Base-by-base conservation (phyloP, 2,797 vertebrate genomes). In the Cephalopachus bancanus region DNA sequence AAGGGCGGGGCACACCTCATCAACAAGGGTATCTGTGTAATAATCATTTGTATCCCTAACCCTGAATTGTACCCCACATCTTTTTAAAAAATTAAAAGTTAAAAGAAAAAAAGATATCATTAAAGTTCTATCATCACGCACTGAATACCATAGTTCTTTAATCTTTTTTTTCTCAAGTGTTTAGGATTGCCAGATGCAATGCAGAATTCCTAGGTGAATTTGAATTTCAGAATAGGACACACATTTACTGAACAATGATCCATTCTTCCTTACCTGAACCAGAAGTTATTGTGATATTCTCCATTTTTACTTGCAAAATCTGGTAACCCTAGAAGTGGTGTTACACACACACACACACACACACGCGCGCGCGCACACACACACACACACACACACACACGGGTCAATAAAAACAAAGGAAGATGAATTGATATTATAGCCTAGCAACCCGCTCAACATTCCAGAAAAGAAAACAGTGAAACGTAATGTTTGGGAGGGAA, bases 361-460 rank as follows among this genome's bases (percentile, higher is more conserved):
- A 37, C 37, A 37, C 37, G 3, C 37, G 3, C 37, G 3, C 37
- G 37, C 37, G 37, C 37, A 37, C 37, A 37, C 37, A 37, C 37
- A 37, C 37, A 37, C 37, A 37, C 37, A 37, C 37, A 37, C 37
- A 37, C 37, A 37, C 37, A 37, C 37, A 37, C 37, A 37, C 37
- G 37, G 62, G 24, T 91, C 79, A 53, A 0, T 33, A 53, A 91
- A 96, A 51, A 69, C 0, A 10, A 44, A 65, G 33, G 33, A 44
- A 28, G 10, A 0, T 49, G n/a, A 65, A 44, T 44, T 2, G 10
- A 3, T 11, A 9, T 28, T 60, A 15, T 30, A 26, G 17, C 4
- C 3, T 4, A 16, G 20, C 85, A 49, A 7, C 37, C 1, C 7
- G 28, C 1, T 76, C 24, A 2, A 8, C 24, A 1, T 16, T 15